These are phyloP conservation scores for Cheilosia grossa DNA, from an alignment of 2,888 invertebrate species.

Conservation along the genomic window DNA sequence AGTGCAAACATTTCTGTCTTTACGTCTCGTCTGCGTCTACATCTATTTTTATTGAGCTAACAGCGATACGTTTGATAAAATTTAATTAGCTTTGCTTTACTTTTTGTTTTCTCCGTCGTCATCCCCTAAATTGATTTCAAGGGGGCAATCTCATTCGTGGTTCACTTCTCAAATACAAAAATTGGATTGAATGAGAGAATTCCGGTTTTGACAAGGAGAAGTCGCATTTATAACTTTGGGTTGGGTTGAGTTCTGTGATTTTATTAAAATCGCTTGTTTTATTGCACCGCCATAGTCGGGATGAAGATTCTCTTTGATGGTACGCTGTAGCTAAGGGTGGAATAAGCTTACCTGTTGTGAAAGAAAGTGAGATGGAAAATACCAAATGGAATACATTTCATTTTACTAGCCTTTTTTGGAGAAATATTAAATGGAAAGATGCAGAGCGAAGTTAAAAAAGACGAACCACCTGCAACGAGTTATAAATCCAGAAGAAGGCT, in stretches of 20 bases:
- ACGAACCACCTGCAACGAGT: too few species aligned
- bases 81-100: conserved; percentile 4
- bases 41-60: conserved; percentile 39
- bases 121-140: conserved; percentile 4
- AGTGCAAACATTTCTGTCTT: conserved; percentile 38
- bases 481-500: too few species aligned
- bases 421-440: too few species aligned
- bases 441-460: too few species aligned
- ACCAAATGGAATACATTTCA: not conserved
- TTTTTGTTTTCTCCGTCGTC: not conserved
- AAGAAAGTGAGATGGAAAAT: not conserved
- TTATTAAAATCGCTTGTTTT: conserved; percentile 4
- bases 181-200: not conserved
- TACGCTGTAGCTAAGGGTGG: not conserved
- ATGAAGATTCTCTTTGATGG: conserved; percentile 8
- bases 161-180: not conserved
- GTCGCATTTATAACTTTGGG: conserved; percentile 10
- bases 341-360: conserved; percentile 5
- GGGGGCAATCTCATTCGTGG: not conserved
- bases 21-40: conserved; percentile 7
- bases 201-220: conserved; percentile 6
- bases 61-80: conserved; percentile 33
- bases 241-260: not conserved
- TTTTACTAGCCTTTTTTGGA: not conserved
- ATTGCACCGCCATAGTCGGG: not conserved